Conservation (phyloP, 2,797 vertebrate species). For the Sebastes baramenuke region DNA sequence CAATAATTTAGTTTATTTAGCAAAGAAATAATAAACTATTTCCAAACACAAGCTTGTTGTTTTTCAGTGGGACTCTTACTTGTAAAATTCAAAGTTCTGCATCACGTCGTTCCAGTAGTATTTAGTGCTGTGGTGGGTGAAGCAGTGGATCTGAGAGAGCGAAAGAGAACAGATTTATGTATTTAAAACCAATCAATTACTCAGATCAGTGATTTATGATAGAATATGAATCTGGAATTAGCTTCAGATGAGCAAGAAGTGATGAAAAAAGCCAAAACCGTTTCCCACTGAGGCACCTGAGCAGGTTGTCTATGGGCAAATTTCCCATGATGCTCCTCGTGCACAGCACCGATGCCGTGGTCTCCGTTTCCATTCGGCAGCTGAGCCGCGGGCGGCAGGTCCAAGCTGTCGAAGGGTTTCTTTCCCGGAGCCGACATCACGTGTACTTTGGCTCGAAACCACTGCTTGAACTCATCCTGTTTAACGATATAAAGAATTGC, state of each 20-base stretch:
- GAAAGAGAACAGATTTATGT: background rate
- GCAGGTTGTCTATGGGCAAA: conserved; percentile 31
- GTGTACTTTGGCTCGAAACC: conserved; percentile 90
- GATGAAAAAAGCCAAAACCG: background rate
- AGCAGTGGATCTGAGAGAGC: conserved; percentile 85
- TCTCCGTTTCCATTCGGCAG: conserved; percentile 76
- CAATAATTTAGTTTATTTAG: background rate
- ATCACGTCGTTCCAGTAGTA: conserved; percentile 91
- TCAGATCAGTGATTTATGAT: background rate
- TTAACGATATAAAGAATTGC: background rate
- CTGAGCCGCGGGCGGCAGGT: conserved; percentile 61
- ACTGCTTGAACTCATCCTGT: conserved; percentile 92
- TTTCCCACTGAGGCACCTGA: conserved; percentile 50
- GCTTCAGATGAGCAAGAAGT: background rate
- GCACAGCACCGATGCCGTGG: conserved; percentile 53
- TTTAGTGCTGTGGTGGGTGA: conserved; percentile 89
- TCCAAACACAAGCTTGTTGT: background rate
- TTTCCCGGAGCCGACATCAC: conserved; percentile 81
- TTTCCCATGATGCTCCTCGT: conserved; percentile 72
- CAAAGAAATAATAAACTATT: background rate
- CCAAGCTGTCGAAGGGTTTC: conserved; percentile 78
- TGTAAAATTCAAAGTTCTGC: conserved; percentile 88
- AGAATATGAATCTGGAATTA: background rate
- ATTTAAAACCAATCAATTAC: background rate
- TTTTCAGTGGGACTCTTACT: conserved; percentile 80